Base-by-base conservation (phyloP, 2,888 invertebrate genomes). In the Meiosimyza decipiens region DNA sequence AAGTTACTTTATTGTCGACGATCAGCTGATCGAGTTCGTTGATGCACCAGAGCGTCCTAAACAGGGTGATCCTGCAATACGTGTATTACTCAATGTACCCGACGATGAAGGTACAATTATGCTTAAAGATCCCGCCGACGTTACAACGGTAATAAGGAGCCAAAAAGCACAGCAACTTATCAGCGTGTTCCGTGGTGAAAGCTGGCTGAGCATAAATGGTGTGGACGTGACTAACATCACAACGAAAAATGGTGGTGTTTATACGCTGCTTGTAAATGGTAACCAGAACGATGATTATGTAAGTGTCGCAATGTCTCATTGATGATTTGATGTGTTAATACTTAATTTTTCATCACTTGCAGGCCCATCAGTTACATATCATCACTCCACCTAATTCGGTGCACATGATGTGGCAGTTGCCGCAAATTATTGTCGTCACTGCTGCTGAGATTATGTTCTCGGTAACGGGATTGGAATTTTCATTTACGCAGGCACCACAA, bases 381-480 rank as follows among this genome's bases (percentile, higher is more conserved):
- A 82, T 71, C 47, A 92, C 93, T 0, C 87, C 90, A 3, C 90
- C 93, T 0, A 95, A 94, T 84, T 90, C 90, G 1, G 85, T 97
- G 2, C 93, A 94, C 80, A 94, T 98, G 82, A 84, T 95, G 6
- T 87, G 87, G 87, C 91, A 97, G 81, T 83, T 98, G 22, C 98
- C 98, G 0, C 99, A 99, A 85, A 98, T 97, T 84, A 88, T 98
- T 65, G 89, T 98, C 16, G 94, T 99, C 81, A 97, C 98, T 0
- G 91, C 94, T 81, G 98, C 93, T 0, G 99, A 99, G 87, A 94
- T 99, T 57, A 94, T 99, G 92, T 97, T 98, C 86, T 96, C 97
- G 0, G 94, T 99, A 40, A 98, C 98, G 0, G 98, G 98, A 0
- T 88, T 99, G 28, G 95, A 97, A 84, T 99, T 99, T 87, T 95